These are phyloP conservation scores for Neoseiulus cucumeris DNA, from an alignment of 1,140 invertebrate species.

Conservation along the genomic window DNA sequence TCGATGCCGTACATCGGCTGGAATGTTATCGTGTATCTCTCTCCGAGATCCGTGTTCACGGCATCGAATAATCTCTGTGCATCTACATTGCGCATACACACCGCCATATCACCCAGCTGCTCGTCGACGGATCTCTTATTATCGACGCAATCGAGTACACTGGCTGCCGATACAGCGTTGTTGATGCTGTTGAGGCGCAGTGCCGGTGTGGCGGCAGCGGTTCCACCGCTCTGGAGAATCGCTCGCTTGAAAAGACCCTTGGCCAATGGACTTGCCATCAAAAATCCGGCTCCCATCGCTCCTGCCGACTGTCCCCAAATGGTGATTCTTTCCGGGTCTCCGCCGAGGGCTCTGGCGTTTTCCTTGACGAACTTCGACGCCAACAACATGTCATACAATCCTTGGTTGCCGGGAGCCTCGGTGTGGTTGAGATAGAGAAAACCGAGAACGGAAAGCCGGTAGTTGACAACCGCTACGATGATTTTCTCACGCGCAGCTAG, in stretches of 20 bases:
- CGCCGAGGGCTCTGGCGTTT: slow-evolving; percentile 27
- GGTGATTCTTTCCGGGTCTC: neutral
- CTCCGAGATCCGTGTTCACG: neutral
- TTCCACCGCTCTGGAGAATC: neutral
- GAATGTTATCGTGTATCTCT: neutral
- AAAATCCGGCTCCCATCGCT: neutral
- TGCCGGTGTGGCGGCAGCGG: neutral
- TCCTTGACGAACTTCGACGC: neutral
- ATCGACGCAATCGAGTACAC: neutral
- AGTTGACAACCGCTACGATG: slow-evolving; percentile 69
- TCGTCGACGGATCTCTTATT: neutral
- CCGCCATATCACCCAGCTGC: neutral
- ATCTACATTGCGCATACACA: neutral
- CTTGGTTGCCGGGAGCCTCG: slow-evolving; percentile 32
- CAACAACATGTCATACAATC: neutral
- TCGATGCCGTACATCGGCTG: slow-evolving; percentile 1
- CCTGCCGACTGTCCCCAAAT: slow-evolving; percentile 4
- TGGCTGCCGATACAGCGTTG: neutral
- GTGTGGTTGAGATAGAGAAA: slow-evolving; percentile 7
- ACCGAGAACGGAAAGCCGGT: slow-evolving; percentile 63
- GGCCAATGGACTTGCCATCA: neutral
- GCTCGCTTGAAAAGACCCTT: slow-evolving; percentile 7
- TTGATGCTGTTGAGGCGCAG: neutral
- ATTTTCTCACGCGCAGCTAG: slow-evolving; percentile 30
- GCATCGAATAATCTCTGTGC: neutral